Evolutionary conservation across 1,140 invertebrate genomes (phyloP), one percentile per base, ranked within the genome.

Genomic region (Atta texana): DNA sequence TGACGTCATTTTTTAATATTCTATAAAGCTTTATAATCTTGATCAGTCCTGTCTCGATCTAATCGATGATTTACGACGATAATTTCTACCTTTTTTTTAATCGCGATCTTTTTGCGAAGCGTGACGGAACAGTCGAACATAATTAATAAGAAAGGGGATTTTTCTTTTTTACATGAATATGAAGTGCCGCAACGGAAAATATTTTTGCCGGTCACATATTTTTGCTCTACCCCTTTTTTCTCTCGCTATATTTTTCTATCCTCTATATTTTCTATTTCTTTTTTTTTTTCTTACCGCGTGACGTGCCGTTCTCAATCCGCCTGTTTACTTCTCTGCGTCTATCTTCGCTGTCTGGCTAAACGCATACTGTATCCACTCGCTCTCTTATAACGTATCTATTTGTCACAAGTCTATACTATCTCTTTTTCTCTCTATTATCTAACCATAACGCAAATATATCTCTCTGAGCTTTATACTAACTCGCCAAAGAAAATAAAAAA

Each of bases 381-480:
- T 49, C 77, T 75, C 8, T 66, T 53, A 75, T 24, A 63, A 87
- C 44, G 68, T 63, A 53, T 86, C 49, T 87, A 59, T 66, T 63
- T 88, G 24, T 81, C 86, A 77, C 66, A 75, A 84, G 14, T 72
- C 39, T 69, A 39, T 59, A 66, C 49, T 87, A 53, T 82, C 44
- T 87, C 12, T 86, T 14, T 51, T 24, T 69, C 69, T 78, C 51
- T 87, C 59, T 78, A 66, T 78, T 51, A 75, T 51, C 59, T 89
- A 89, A 84, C 87, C 34, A 28, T 85, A 85, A 89, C 68, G 85
- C 81, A 86, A 81, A 64, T 81, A 66, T 75, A 80, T 87, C 74
- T 90, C 85, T 90, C 59, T 85, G 59, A 90, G 92, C 92, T 93
- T 93, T 91, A 53, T 90, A 93, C 93, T 93, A 94, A 94, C 92